These are phyloP conservation scores for Epinephelus lanceolatus DNA, from an alignment of 2,113 vertebrate genomes.

Conservation along the genomic window DNA sequence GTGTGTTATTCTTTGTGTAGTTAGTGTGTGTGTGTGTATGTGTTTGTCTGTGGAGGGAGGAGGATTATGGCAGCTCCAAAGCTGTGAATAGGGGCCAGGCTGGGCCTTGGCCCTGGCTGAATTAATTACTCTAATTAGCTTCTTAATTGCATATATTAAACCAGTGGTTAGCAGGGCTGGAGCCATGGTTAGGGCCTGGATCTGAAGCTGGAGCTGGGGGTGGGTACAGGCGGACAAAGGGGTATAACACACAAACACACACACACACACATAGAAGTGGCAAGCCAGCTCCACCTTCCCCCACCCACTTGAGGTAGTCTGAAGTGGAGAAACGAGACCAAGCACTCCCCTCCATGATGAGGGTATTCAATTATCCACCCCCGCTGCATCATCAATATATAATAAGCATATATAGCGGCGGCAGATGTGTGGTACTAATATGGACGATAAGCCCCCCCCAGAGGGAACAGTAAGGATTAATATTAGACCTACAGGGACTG, in stretches of 20 bases:
- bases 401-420: conserved; percentile 69
- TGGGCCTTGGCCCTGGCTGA: conserved; percentile 80
- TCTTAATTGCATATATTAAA: conserved; percentile 88
- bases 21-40: conserved; percentile 45
- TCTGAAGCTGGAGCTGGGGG: conserved; percentile 65
- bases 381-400: conserved; percentile 77
- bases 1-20: conserved; percentile 72
- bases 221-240: conserved; percentile 60
- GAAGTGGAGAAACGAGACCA: conserved; percentile 71
- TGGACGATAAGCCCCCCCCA: conserved; percentile 63
- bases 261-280: conserved; percentile 18
- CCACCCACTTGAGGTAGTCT: conserved; percentile 67
- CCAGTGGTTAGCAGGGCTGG: conserved; percentile 78
- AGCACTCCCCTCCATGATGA: conserved; percentile 42
- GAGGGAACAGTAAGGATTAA: conserved; percentile 71
- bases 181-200: conserved; percentile 58
- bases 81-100: conserved; percentile 83
- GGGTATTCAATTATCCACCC: conserved; percentile 72
- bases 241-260: conserved; percentile 43
- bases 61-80: conserved; percentile 85
- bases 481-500: conserved; percentile 65
- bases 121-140: conserved; percentile 89
- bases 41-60: conserved; percentile 60
- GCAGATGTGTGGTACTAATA: conserved; percentile 76
- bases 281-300: conserved; percentile 28